phyloP scores from a whole-genome alignment of 2,888 invertebrate genomes.

The Venusia cambrica region DNA sequence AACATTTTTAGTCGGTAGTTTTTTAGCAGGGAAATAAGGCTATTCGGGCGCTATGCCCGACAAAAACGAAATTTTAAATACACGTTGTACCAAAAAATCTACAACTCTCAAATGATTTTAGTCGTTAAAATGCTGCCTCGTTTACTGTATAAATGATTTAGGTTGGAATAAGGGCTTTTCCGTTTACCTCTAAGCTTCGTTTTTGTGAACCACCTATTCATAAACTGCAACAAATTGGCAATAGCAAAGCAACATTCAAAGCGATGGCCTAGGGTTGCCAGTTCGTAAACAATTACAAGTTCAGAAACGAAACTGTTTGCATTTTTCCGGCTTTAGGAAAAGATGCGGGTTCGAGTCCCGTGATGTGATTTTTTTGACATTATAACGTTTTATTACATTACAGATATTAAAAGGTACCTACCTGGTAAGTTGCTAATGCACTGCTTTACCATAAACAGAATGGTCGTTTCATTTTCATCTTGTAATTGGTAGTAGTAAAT shows the following conservation, averaged over 20 bases:
- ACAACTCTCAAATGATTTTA: constrained; percentile 20
- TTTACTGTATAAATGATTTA: constrained; percentile 49
- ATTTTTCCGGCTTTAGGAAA: too few relatives aligned
- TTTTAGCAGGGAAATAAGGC: too few relatives aligned
- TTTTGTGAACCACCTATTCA: constrained; percentile 42
- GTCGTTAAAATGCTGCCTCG: constrained; percentile 51
- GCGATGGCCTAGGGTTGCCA: too few relatives aligned
- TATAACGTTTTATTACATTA: too few relatives aligned
- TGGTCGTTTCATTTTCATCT: constrained; percentile 64
- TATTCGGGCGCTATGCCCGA: too few relatives aligned
- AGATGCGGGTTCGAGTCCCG: too few relatives aligned
- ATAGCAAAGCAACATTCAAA: constrained; percentile 6
- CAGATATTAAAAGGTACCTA: too few relatives aligned
- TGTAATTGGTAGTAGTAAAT: constrained; percentile 60
- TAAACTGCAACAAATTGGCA: constrained; percentile 37
- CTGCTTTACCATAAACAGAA: constrained; percentile 57
- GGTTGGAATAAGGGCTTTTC: constrained; percentile 45
- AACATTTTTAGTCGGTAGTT: too few relatives aligned
- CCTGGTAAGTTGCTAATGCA: constrained; percentile 54
- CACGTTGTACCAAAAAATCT: constrained; percentile 3
- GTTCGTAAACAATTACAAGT: too few relatives aligned
- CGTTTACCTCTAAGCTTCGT: constrained; percentile 51
- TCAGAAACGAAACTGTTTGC: too few relatives aligned
- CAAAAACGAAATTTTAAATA: too few relatives aligned
- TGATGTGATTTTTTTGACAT: too few relatives aligned